A percentile compares a stretch with the other conserved stretches of the same genome.
Evolutionary conservation across 2,113 vertebrate species (phyloP).

Genomic region (Zapus hudsonius): DNA sequence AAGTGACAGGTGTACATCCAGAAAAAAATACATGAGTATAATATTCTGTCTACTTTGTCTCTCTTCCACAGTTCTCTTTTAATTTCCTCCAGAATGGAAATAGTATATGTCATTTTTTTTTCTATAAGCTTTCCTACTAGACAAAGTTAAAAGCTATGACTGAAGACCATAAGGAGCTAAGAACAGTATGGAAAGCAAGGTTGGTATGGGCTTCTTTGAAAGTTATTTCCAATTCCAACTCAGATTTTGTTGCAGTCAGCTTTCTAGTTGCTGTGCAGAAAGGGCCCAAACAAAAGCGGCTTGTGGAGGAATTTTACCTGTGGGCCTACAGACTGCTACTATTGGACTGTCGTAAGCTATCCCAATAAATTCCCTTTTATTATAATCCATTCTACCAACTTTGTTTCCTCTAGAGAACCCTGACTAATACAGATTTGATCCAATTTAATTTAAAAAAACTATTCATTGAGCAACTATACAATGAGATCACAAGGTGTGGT

Average conservation of each 20-base stretch:
- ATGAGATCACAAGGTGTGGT: not conserved
- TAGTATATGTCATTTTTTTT: not conserved
- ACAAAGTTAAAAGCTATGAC: not conserved
- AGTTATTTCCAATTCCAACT: slow-evolving; percentile 25
- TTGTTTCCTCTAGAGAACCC: too few relatives aligned
- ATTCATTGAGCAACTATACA: not conserved
- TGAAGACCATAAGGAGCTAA: not conserved
- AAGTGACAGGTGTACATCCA: not conserved
- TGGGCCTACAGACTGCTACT: too few relatives aligned
- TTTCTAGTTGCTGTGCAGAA: too few relatives aligned
- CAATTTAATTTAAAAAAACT: slow-evolving; percentile 14
- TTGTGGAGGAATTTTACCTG: too few relatives aligned
- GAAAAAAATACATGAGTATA: not conserved
- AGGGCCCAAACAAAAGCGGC: too few relatives aligned
- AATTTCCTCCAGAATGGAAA: slow-evolving; percentile 24
- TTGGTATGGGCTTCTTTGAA: slow-evolving; percentile 12
- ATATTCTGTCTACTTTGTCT: not conserved
- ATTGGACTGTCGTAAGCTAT: too few relatives aligned
- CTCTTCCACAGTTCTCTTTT: not conserved
- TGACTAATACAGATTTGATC: too few relatives aligned
- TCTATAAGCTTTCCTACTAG: not conserved
- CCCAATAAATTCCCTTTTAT: too few relatives aligned
- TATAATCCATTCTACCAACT: too few relatives aligned
- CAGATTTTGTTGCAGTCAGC: too few relatives aligned
- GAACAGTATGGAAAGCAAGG: not conserved